These are phyloP conservation scores for Emmelina monodactyla DNA, from an alignment of 2,888 invertebrate species.

Conservation along the genomic window DNA sequence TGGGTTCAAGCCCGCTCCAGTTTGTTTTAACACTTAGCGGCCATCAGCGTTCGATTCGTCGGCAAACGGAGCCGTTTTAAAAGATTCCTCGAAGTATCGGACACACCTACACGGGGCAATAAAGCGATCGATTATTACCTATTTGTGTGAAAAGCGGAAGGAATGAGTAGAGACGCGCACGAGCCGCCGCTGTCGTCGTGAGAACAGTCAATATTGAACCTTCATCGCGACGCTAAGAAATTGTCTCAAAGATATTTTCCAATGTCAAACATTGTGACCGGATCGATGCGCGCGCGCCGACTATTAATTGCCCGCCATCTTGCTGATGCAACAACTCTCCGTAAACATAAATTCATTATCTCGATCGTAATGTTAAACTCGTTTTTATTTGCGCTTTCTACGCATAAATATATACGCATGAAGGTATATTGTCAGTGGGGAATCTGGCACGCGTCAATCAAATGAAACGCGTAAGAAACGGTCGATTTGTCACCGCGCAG, in stretches of 20 bases:
- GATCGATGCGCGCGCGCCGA: slow-evolving; percentile 14
- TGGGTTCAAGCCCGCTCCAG: too few relatives aligned
- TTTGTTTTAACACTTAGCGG: slow-evolving; percentile 47
- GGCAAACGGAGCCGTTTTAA: slow-evolving; percentile 37
- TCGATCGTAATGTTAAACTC: slow-evolving; percentile 47
- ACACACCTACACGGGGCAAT: slow-evolving; percentile 52
- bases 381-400: slow-evolving; percentile 64
- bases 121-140: slow-evolving; percentile 64
- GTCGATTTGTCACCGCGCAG: slow-evolving; percentile 61
- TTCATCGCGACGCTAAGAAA: slow-evolving; percentile 44
- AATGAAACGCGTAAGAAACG: slow-evolving; percentile 50
- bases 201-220: slow-evolving; percentile 62
- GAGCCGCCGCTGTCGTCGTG: slow-evolving; percentile 48
- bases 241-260: slow-evolving; percentile 63
- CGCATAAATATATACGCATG: slow-evolving; percentile 58
- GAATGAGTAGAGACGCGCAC: slow-evolving; percentile 37
- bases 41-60: slow-evolving; percentile 26
- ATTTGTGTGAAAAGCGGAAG: slow-evolving; percentile 65
- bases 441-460: slow-evolving; percentile 66
- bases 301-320: slow-evolving; percentile 19
- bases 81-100: slow-evolving; percentile 55
- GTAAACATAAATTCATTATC: slow-evolving; percentile 48
- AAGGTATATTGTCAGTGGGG: slow-evolving; percentile 43
- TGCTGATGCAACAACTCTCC: slow-evolving; percentile 27
- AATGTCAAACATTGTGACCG: slow-evolving; percentile 41